Evolutionary conservation across 2,888 invertebrate species (phyloP).

Genomic region (Troides aeacus): DNA sequence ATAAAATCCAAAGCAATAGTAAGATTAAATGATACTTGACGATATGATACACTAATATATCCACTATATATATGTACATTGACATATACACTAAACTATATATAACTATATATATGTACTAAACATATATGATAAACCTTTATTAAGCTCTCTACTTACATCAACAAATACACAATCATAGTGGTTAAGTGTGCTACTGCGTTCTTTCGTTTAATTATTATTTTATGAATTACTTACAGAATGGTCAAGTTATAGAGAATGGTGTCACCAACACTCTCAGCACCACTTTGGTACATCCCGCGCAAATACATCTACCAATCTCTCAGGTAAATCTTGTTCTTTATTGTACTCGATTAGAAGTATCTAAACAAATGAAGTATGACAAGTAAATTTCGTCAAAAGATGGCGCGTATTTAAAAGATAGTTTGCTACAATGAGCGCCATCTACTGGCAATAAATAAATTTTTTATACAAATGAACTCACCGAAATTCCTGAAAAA

Average conservation of each 20-base stretch:
- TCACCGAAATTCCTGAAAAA: too few relatives aligned
- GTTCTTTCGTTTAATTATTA: conserved; percentile 17
- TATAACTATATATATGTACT: too few relatives aligned
- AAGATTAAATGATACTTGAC: too few relatives aligned
- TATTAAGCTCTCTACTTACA: too few relatives aligned
- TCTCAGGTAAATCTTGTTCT: conserved; percentile 58
- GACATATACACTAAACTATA: too few relatives aligned
- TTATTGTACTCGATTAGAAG: background rate
- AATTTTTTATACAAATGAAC: background rate
- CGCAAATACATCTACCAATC: conserved; percentile 73
- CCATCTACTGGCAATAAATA: background rate
- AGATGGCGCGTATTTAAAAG: background rate
- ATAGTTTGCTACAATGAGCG: background rate
- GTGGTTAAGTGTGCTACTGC: background rate
- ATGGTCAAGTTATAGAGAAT: conserved; percentile 57
- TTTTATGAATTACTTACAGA: conserved; percentile 49
- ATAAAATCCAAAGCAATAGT: too few relatives aligned
- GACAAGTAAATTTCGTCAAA: background rate
- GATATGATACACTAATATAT: too few relatives aligned
- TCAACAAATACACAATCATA: background rate
- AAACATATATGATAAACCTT: too few relatives aligned
- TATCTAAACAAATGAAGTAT: too few relatives aligned
- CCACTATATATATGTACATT: too few relatives aligned
- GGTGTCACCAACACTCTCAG: conserved; percentile 59
- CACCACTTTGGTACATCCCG: conserved; percentile 68